Evolutionary conservation across 2,113 vertebrate species (phyloP).

Genomic region (Melanocharis versteri): DNA sequence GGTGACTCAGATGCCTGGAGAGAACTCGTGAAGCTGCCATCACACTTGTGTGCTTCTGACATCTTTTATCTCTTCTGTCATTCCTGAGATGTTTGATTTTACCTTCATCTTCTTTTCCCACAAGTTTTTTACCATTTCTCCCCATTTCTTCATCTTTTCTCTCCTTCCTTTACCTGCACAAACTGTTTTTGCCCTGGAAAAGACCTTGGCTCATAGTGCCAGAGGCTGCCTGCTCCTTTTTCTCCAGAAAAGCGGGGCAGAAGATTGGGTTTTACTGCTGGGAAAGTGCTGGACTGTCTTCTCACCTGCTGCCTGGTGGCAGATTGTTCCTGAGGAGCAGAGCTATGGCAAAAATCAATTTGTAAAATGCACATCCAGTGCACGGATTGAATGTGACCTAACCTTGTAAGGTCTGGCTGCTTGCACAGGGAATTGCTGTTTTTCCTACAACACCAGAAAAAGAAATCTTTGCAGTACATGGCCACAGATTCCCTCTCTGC

Average conservation of each 20-base stretch:
- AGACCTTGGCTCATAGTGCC: neutral
- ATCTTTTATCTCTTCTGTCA: neutral
- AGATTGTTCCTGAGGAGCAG: neutral
- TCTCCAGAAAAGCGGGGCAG: neutral
- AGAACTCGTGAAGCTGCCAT: neutral
- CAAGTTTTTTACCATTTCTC: neutral
- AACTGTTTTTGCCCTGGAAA: neutral
- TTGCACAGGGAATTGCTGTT: neutral
- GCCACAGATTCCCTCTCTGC: neutral
- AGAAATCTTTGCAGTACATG: neutral
- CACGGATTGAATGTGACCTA: neutral
- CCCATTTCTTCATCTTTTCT: neutral
- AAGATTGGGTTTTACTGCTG: neutral
- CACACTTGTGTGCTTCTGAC: neutral
- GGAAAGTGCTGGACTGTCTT: neutral
- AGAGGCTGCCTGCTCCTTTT: neutral
- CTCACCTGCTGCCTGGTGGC: neutral
- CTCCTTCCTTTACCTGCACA: neutral
- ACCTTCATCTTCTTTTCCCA: neutral
- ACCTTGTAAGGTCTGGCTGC: rapidly evolving
- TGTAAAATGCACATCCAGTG: neutral
- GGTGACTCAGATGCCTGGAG: neutral
- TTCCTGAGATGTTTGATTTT: neutral
- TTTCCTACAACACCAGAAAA: neutral
- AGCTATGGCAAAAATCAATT: neutral